phyloP scores from a whole-genome alignment of 2,888 invertebrate species.

The Venustoraphidia nigricollis region DNA sequence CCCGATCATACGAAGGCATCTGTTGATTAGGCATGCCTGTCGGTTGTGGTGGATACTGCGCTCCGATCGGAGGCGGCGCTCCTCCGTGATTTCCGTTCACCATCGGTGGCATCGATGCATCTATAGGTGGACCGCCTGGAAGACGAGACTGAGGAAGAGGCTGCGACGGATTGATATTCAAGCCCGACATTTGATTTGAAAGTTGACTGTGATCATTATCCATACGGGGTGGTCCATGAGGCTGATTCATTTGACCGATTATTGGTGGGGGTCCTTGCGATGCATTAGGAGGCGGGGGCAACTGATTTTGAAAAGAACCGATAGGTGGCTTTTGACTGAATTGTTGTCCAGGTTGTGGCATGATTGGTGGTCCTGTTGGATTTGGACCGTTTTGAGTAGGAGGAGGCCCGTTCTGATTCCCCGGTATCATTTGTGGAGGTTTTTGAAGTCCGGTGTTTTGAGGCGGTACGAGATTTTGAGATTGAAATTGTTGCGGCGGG shows the following conservation, averaged over 20 bases:
- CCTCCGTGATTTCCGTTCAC: background rate
- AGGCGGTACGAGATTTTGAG: background rate
- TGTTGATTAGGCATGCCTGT: background rate
- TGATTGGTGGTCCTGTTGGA: constrained; percentile 1
- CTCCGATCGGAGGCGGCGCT: background rate
- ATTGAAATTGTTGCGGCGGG: constrained; percentile 1
- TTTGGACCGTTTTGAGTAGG: background rate
- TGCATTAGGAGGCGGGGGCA: background rate
- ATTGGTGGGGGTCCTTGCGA: background rate
- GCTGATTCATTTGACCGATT: too few relatives aligned
- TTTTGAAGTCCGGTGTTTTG: too few relatives aligned
- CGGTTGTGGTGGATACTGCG: background rate
- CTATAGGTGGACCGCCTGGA: background rate
- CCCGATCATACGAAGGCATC: background rate
- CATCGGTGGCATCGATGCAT: background rate
- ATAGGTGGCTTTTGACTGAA: background rate
- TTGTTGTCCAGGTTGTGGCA: background rate
- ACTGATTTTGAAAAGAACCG: background rate
- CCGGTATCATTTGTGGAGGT: constrained; percentile 6
- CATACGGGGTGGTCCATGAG: background rate
- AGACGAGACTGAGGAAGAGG: background rate
- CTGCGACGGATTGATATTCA: constrained; percentile 17
- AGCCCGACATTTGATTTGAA: constrained; percentile 26
- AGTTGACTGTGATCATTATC: constrained; percentile 13
- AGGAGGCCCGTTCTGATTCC: background rate